Conservation (phyloP, 2,113 vertebrate species). For the Trematomus loennbergii region DNA sequence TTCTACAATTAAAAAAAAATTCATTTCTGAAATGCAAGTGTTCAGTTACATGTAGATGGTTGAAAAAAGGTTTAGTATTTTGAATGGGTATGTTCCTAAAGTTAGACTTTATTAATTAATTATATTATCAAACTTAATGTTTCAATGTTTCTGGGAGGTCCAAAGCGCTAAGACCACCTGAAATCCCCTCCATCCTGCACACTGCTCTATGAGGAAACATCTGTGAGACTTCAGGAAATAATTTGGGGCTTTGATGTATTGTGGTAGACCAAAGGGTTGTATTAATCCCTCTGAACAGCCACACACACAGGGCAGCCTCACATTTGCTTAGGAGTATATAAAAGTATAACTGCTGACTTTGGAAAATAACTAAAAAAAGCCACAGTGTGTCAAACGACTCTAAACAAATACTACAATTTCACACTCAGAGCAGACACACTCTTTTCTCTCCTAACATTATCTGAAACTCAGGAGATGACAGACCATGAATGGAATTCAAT, state of each 20-base stretch:
- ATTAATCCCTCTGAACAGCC: background rate
- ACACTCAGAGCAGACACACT: conserved; percentile 32
- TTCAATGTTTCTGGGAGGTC: background rate
- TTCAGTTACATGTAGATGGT: background rate
- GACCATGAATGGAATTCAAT: conserved; percentile 64
- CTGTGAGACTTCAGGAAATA: background rate
- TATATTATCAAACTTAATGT: no score
- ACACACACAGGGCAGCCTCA: background rate
- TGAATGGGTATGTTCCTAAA: background rate
- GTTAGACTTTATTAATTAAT: no score
- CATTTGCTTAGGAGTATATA: background rate
- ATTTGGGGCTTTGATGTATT: conserved; percentile 1
- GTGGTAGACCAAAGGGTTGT: background rate
- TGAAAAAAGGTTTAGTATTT: background rate
- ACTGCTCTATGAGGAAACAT: background rate
- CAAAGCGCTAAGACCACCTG: background rate
- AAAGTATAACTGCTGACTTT: conserved; percentile 25
- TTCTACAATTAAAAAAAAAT: no score
- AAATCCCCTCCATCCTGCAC: background rate
- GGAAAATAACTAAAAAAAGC: conserved; percentile 22
- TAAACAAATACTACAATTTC: conserved; percentile 59
- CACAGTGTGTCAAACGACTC: conserved; percentile 29
- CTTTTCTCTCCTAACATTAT: conserved; percentile 32
- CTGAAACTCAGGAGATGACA: conserved; percentile 56
- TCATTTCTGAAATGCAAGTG: background rate